phyloP scores from a whole-genome alignment of 2,113 vertebrate genomes.

The Poeciliopsis prolifica region DNA sequence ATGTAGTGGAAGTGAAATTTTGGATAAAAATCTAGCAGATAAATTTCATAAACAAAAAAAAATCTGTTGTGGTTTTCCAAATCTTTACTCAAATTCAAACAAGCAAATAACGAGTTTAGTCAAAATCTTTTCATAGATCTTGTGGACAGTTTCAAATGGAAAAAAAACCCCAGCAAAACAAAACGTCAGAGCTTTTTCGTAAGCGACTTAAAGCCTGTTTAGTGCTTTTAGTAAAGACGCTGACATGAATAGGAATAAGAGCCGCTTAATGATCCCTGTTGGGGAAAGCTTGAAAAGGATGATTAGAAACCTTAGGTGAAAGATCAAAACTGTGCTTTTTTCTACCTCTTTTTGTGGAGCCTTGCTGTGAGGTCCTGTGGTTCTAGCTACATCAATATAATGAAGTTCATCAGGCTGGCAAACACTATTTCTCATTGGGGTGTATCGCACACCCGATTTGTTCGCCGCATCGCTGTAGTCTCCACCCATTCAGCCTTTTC shows the following conservation, averaged over 20 bases:
- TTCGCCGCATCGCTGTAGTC: slow-evolving; percentile 18
- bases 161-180: background rate
- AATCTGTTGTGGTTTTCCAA: background rate
- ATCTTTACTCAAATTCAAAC: background rate
- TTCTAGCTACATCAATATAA: background rate
- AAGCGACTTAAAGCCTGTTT: background rate
- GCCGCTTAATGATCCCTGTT: background rate
- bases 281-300: background rate
- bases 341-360: background rate
- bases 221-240: background rate
- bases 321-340: background rate
- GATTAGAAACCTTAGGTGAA: background rate
- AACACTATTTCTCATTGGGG: slow-evolving; percentile 10
- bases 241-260: background rate
- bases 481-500: slow-evolving; percentile 37
- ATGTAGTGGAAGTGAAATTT: no score
- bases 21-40: no score
- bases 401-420: slow-evolving; percentile 25
- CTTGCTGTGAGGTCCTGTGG: background rate
- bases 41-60: background rate
- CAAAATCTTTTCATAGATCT: background rate
- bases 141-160: background rate
- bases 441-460: slow-evolving; percentile 30
- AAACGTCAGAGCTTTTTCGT: background rate
- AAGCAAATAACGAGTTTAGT: background rate